These are phyloP conservation scores for Acanthopleura granulata DNA, from an alignment of 2,888 invertebrate species.

Conservation along the genomic window DNA sequence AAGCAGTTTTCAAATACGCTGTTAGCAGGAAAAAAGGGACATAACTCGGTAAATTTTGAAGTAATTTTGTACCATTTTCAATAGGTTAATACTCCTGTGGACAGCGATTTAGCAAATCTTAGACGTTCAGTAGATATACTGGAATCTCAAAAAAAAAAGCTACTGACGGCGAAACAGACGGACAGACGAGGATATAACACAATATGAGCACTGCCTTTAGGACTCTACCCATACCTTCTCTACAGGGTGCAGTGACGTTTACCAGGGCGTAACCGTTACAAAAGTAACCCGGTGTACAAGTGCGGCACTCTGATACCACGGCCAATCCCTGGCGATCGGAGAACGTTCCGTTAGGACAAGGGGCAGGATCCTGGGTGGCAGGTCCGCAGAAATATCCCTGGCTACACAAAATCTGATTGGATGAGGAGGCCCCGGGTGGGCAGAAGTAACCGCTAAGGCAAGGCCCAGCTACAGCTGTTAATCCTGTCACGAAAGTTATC, in stretches of 20 bases:
- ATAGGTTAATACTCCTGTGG: no score
- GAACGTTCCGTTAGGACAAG: slow-evolving; percentile 65
- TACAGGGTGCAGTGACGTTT: slow-evolving; percentile 58
- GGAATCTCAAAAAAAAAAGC: no score
- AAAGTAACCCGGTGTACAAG: slow-evolving; percentile 60
- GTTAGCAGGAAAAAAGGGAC: no score
- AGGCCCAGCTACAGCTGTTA: slow-evolving; percentile 55
- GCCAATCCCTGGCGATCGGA: slow-evolving; percentile 57
- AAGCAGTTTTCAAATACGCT: no score
- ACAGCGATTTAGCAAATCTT: no score
- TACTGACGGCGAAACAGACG: not conserved
- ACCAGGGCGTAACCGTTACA: slow-evolving; percentile 59
- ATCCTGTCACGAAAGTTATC: slow-evolving; percentile 39
- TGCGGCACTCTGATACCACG: slow-evolving; percentile 45
- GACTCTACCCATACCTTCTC: slow-evolving; percentile 44
- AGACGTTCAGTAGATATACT: no score
- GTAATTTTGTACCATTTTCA: no score
- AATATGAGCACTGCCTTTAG: no score
- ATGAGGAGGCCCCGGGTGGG: slow-evolving; percentile 48
- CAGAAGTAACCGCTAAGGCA: slow-evolving; percentile 62
- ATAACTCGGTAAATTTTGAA: no score
- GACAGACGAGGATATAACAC: no score
- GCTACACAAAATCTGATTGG: slow-evolving; percentile 56
- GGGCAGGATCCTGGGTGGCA: slow-evolving; percentile 51
- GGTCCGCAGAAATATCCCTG: slow-evolving; percentile 60